These are phyloP conservation scores for Charaxes varanes DNA, from an alignment of 1,140 invertebrate species.

Conservation along the genomic window DNA sequence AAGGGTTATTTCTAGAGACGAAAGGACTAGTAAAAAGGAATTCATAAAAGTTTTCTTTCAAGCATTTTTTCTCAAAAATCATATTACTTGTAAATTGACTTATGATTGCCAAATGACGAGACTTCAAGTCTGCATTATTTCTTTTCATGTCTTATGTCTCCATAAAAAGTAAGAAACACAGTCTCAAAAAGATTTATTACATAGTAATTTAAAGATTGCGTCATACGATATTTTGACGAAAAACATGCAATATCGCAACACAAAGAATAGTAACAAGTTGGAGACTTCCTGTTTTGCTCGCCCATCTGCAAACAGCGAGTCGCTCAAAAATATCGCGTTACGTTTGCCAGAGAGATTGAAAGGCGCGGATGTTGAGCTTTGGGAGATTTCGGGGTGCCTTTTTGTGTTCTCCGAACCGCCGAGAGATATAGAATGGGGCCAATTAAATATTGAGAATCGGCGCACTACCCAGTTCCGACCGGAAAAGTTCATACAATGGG, in stretches of 20 bases:
- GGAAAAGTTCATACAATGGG: slow-evolving; percentile 54
- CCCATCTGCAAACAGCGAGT: slow-evolving; percentile 65
- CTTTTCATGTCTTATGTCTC: no score
- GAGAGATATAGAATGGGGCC: slow-evolving; percentile 62
- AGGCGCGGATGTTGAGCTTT: slow-evolving; percentile 48
- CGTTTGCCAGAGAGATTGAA: slow-evolving; percentile 35
- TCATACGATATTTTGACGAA: slow-evolving; percentile 31
- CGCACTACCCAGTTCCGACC: slow-evolving; percentile 61
- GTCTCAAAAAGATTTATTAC: no score
- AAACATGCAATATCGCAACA: slow-evolving; percentile 31
- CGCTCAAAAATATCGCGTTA: slow-evolving; percentile 61
- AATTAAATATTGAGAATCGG: slow-evolving; percentile 66
- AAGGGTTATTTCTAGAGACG: no score
- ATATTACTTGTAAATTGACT: no score
- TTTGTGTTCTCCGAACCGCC: slow-evolving; percentile 45
- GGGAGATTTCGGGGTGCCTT: slow-evolving; percentile 47
- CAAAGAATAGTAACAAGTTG: slow-evolving; percentile 51
- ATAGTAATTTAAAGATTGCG: no score
- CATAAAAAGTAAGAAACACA: no score
- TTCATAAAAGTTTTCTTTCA: no score
- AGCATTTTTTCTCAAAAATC: no score
- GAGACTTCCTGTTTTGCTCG: slow-evolving; percentile 57
- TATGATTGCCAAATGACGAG: no score
- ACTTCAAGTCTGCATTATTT: no score
- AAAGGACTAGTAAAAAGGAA: no score